These are phyloP conservation scores for Alligator mississippiensis DNA, from an alignment of 2,113 vertebrate species.

Conservation along the genomic window DNA sequence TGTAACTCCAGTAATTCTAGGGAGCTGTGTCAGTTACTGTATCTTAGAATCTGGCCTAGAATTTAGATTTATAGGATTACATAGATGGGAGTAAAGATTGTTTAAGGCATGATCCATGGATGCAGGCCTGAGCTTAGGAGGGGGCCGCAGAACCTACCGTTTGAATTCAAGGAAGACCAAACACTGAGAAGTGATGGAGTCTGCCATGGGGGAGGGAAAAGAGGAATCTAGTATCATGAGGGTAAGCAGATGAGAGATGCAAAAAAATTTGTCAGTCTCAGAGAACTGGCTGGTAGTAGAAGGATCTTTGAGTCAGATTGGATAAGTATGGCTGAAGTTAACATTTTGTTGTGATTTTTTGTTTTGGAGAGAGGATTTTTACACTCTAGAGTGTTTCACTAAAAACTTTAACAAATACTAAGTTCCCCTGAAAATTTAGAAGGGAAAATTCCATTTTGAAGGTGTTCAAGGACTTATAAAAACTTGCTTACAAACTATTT, in stretches of 20 bases:
- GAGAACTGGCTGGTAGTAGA: background rate
- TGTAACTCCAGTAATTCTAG: background rate
- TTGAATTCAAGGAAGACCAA: background rate
- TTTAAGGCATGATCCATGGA: background rate
- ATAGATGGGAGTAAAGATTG: background rate
- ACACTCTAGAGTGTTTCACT: background rate
- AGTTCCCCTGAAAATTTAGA: background rate
- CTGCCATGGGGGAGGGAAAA: background rate
- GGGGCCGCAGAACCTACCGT: background rate
- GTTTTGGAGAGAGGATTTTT: too few relatives aligned
- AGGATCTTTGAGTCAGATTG: background rate
- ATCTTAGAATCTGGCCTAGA: background rate
- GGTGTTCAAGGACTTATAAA: slow-evolving; percentile 10
- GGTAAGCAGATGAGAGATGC: background rate
- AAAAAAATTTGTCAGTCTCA: background rate
- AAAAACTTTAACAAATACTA: background rate
- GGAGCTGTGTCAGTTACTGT: background rate
- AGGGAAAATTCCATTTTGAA: slow-evolving; percentile 7
- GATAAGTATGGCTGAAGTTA: background rate
- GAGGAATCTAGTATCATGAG: background rate
- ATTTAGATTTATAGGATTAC: background rate
- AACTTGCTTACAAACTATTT: slow-evolving; percentile 59
- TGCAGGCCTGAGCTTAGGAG: background rate
- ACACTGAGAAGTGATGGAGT: background rate
- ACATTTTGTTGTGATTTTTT: background rate